Evolutionary conservation across 2,888 invertebrate genomes (phyloP).

Genomic region (Pristionchus entomophagus): DNA sequence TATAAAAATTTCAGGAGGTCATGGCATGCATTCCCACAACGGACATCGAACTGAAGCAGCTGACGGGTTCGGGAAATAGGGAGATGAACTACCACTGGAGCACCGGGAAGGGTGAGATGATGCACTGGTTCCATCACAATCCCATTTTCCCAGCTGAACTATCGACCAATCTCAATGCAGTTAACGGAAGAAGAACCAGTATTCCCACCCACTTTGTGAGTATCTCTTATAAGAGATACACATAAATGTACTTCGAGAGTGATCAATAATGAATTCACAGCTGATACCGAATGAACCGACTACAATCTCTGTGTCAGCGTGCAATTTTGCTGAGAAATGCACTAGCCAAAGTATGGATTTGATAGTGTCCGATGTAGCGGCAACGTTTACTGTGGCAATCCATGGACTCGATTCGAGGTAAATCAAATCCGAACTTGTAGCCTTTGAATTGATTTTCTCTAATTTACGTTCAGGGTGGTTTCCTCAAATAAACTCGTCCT

Average conservation of each 20-base stretch:
- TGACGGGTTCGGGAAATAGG: constrained; percentile 3
- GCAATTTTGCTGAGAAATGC: constrained; percentile 22
- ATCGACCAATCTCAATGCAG: not conserved
- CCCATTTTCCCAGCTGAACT: not conserved
- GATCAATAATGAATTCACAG: not conserved
- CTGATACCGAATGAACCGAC: not conserved
- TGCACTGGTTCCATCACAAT: not conserved
- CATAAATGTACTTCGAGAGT: not conserved
- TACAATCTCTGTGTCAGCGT: not conserved
- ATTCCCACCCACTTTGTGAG: not conserved
- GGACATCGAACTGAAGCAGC: constrained; percentile 20
- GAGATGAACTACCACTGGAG: constrained; percentile 31
- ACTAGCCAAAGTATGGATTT: not conserved
- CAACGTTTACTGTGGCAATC: constrained; percentile 2
- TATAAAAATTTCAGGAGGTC: constrained; percentile 18
- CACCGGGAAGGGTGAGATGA: not conserved
- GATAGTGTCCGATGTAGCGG: not conserved
- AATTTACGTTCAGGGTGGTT: not conserved
- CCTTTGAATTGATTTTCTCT: not conserved
- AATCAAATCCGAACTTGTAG: not conserved
- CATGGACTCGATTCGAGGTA: constrained; percentile 1
- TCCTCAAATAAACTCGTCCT: not conserved
- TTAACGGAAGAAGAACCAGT: not conserved
- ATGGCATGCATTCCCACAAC: constrained; percentile 2
- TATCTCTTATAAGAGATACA: not conserved